Conservation (phyloP, 2,797 vertebrate species). For the Aselliscus stoliczkanus region DNA sequence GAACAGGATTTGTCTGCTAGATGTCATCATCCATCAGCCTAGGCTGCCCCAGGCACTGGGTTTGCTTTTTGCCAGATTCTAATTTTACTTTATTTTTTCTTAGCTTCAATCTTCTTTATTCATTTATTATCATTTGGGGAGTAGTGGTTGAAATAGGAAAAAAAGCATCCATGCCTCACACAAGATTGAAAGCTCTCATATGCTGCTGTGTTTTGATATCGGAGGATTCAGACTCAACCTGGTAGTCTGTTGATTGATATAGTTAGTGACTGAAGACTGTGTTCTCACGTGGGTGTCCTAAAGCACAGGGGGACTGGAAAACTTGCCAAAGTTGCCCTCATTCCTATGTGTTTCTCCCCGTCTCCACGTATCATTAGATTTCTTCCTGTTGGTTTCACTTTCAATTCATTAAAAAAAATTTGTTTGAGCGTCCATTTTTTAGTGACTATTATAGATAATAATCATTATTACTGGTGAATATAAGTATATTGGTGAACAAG, state of each 20-base stretch:
- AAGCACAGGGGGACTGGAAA: not conserved
- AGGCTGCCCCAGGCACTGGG: conserved; percentile 79
- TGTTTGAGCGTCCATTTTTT: not conserved
- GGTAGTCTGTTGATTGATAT: not conserved
- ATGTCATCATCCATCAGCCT: conserved; percentile 82
- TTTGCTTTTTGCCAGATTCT: conserved; percentile 81
- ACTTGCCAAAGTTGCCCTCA: not conserved
- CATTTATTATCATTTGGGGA: conserved; percentile 76
- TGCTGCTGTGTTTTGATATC: not conserved
- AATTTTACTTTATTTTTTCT: conserved; percentile 79
- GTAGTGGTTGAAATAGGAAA: conserved; percentile 51
- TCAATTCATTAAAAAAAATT: not conserved
- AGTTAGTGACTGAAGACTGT: not conserved
- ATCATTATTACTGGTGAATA: not conserved
- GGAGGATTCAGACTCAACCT: not conserved
- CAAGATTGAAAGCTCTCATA: not conserved
- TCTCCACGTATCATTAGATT: not conserved
- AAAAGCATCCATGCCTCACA: not conserved
- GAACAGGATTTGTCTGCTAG: conserved; percentile 80
- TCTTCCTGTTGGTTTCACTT: not conserved
- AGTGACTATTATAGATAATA: not conserved
- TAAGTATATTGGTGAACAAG: not conserved
- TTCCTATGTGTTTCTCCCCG: not conserved
- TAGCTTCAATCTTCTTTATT: conserved; percentile 78
- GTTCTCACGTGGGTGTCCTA: fast-evolving